Base-by-base conservation (phyloP, 2,797 vertebrate genomes). In the Brotula barbata region DNA sequence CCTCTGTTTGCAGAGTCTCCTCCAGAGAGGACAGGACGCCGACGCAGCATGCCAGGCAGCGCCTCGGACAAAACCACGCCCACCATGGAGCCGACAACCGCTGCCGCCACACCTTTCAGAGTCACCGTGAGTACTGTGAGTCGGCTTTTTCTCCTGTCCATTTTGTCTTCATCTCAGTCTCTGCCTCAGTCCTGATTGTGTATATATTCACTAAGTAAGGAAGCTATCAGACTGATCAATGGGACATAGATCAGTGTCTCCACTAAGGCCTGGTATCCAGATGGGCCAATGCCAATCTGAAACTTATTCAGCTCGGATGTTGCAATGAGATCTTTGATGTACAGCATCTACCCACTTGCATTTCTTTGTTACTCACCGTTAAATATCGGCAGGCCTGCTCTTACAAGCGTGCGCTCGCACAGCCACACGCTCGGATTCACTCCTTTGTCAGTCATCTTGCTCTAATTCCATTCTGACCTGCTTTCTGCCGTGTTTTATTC, bases 11-110 rank as follows among this genome's bases (percentile, higher is more conserved):
- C 91, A 99, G 97, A 98, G 89, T 96, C 94, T 34, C 94, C 95
- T 74, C 94, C 95, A 20, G 95, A 96, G 88, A 88, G 93, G 85
- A 85, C 94, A 0, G 95, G 94, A 63, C 94, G 95, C 83, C 90
- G 95, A 84, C 94, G 95, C 84, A 95, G 94, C 80, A 94, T 98
- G 93, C 96, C 96, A 2, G 92, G 95, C 73, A 92, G 92, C 79
- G 88, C 91, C 71, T 23, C 93, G 0, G 96, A 98, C 67, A 96
- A 94, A 90, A 91, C 81, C 85, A 87, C 84, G 1, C 73, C 95
- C 84, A 65, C 83, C 83, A 96, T 96, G 95, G 97, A 99, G 85
- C 84, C 94, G 0, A 20, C 84, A 1, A 40, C 86, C 41, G 31
- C 84, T 3, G 44, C 94, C 0, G 81, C 94, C 1, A 90, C 96